These are phyloP conservation scores for Dasypus novemcinctus DNA, from an alignment of 2,113 vertebrate species.

Conservation along the genomic window DNA sequence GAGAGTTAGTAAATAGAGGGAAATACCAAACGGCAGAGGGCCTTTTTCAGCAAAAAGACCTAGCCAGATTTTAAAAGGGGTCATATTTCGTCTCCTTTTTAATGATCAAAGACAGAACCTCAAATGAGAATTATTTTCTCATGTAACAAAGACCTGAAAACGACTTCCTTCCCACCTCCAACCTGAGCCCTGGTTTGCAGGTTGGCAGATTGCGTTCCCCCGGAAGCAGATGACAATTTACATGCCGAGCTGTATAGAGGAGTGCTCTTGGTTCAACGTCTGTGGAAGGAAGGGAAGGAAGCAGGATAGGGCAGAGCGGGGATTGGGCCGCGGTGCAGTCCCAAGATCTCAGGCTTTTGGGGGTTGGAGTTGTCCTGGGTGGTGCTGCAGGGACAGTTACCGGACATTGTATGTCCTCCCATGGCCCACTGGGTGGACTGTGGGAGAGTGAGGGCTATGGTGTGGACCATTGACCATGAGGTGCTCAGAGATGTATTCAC, in stretches of 20 bases:
- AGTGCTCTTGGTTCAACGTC: background rate
- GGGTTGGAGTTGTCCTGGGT: too few relatives aligned
- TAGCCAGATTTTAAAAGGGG: background rate
- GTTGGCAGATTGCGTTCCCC: background rate
- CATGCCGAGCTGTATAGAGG: background rate
- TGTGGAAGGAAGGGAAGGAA: background rate
- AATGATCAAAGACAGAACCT: constrained; percentile 38
- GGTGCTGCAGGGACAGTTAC: too few relatives aligned
- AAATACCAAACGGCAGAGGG: constrained; percentile 14
- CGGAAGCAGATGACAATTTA: background rate
- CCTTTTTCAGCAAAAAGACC: background rate
- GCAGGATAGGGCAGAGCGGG: too few relatives aligned
- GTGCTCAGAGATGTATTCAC: too few relatives aligned
- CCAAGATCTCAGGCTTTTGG: background rate
- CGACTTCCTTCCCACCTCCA: background rate
- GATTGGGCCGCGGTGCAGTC: background rate
- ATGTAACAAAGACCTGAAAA: background rate
- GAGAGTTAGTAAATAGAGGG: constrained; percentile 42
- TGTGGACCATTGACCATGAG: too few relatives aligned
- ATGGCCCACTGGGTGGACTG: too few relatives aligned
- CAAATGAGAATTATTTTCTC: constrained; percentile 48
- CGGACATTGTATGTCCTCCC: too few relatives aligned
- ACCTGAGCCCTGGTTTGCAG: background rate
- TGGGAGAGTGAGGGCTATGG: too few relatives aligned
- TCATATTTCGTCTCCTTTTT: background rate